phyloP scores from a whole-genome alignment of 2,113 vertebrate species.

The Nasalis larvatus region DNA sequence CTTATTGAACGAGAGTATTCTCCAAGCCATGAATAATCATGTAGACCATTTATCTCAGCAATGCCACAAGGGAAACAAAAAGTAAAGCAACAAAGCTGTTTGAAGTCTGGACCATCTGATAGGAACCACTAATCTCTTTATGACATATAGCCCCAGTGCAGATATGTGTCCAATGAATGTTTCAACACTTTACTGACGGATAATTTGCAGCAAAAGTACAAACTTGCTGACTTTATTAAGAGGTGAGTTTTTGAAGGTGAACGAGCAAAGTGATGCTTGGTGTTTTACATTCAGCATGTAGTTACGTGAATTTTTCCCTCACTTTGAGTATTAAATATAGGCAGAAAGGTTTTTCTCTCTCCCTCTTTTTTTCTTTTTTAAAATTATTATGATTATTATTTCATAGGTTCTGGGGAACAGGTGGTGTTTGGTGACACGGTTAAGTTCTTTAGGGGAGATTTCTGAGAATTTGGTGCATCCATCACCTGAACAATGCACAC shows the following conservation, averaged over 20 bases:
- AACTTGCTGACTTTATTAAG: conserved; percentile 10
- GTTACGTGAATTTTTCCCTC: background rate
- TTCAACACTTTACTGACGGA: background rate
- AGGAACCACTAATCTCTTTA: background rate
- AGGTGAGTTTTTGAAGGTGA: conserved; percentile 39
- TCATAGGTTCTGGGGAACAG: too few relatives aligned
- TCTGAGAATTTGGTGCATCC: too few relatives aligned
- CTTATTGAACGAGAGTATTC: conserved; percentile 12
- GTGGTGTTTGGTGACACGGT: too few relatives aligned
- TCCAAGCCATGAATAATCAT: conserved; percentile 48
- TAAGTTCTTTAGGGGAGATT: too few relatives aligned
- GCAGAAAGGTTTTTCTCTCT: background rate
- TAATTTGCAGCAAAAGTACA: conserved; percentile 28
- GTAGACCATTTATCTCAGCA: conserved; percentile 15
- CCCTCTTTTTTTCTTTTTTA: too few relatives aligned
- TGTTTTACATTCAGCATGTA: background rate
- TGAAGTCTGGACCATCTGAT: conserved; percentile 19
- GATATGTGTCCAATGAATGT: background rate
- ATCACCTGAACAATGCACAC: too few relatives aligned
- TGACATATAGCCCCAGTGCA: background rate
- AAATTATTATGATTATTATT: too few relatives aligned
- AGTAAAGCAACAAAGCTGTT: conserved; percentile 6
- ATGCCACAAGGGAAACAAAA: background rate
- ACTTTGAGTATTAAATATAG: background rate
- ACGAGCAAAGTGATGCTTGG: background rate